These are phyloP conservation scores for Drosophila pseudoananassae DNA, from an alignment of 1,140 invertebrate genomes.

Conservation along the genomic window DNA sequence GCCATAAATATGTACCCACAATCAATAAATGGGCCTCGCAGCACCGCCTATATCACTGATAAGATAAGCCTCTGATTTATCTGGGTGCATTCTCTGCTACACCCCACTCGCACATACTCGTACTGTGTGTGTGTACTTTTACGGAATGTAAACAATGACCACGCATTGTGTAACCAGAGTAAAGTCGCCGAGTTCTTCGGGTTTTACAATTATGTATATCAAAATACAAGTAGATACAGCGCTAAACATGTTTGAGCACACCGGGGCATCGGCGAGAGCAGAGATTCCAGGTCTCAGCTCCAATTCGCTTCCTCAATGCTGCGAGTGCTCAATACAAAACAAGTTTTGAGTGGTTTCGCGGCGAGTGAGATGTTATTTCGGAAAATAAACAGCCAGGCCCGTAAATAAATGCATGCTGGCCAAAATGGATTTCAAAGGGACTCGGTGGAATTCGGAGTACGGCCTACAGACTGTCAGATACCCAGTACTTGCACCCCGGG, in stretches of 20 bases:
- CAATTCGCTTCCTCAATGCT: conserved; percentile 29
- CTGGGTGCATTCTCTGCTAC: neutral
- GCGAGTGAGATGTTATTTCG: conserved; percentile 7
- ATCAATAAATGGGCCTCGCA: neutral
- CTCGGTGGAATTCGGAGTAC: neutral
- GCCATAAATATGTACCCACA: neutral
- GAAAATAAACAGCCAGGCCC: conserved; percentile 12
- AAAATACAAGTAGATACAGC: conserved; percentile 43
- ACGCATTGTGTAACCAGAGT: conserved; percentile 58
- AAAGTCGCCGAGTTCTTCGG: conserved; percentile 34
- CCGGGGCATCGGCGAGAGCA: conserved; percentile 6
- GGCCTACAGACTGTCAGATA: neutral
- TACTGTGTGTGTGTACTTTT: conserved; percentile 26
- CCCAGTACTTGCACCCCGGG: neutral
- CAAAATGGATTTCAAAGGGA: neutral
- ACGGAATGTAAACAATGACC: conserved; percentile 64
- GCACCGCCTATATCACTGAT: conserved; percentile 3
- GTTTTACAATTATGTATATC: conserved; percentile 49
- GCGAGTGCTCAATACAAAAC: conserved; percentile 30
- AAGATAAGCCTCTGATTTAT: conserved; percentile 13
- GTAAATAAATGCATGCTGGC: conserved; percentile 19
- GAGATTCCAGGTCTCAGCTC: conserved; percentile 26
- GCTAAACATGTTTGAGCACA: conserved; percentile 27
- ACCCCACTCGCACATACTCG: neutral
- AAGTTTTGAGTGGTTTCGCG: conserved; percentile 47